A percentile compares a stretch with the other conserved stretches of the same genome.
Conservation (phyloP, 1,140 invertebrate genomes). For the Ladona fulva region DNA sequence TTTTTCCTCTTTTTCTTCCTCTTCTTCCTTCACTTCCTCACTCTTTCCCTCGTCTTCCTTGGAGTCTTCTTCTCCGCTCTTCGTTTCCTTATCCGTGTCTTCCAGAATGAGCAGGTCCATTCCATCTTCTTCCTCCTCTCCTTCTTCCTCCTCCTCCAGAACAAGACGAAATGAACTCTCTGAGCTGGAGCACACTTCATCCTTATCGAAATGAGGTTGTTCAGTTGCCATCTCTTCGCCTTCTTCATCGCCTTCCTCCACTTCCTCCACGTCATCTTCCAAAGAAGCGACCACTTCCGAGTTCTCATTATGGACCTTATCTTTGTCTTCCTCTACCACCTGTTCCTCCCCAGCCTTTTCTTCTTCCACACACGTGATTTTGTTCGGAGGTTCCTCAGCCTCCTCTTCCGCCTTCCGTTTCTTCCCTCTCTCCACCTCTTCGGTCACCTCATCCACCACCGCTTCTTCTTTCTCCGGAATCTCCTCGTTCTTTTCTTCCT, state of each 20-base stretch:
- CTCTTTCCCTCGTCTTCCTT: constrained; percentile 7
- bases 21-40: background rate
- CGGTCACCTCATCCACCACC: background rate
- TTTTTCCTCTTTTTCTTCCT: constrained; percentile 12
- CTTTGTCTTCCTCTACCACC: constrained; percentile 13
- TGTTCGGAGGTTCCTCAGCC: background rate
- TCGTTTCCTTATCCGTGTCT: background rate
- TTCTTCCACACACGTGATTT: background rate
- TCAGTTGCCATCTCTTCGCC: background rate
- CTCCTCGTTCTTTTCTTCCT: background rate
- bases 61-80: background rate
- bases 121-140: background rate
- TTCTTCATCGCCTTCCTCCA: background rate
- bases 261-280: background rate
- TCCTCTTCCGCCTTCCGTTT: background rate
- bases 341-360: background rate
- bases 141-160: background rate
- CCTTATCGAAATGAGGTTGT: background rate
- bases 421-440: background rate
- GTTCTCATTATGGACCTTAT: background rate
- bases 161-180: background rate
- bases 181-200: background rate
- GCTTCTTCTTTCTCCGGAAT: background rate
- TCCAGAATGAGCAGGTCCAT: background rate
- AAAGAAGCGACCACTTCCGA: background rate